Conservation (phyloP, 2,888 invertebrate genomes). For the Pseudococcus jackbeardsleyi region DNA sequence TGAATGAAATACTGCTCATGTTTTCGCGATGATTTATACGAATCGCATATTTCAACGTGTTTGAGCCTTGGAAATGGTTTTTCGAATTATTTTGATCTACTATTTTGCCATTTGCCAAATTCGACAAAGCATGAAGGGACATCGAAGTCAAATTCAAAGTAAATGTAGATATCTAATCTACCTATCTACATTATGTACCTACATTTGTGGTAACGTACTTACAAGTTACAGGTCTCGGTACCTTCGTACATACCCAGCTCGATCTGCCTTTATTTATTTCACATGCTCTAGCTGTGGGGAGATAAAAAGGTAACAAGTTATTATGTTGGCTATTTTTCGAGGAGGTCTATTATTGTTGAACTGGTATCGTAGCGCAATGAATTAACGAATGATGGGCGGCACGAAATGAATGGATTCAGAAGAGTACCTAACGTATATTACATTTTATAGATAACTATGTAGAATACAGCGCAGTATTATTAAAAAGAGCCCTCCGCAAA, state of each 20-base stretch:
- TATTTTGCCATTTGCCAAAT: too few species aligned
- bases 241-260: not conserved
- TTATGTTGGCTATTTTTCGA: constrained; percentile 55
- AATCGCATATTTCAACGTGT: too few species aligned
- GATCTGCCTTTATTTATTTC: not conserved
- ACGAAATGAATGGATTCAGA: constrained; percentile 36
- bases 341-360: constrained; percentile 58
- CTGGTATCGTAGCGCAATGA: constrained; percentile 47
- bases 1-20: too few species aligned
- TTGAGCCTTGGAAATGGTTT: too few species aligned
- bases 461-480: constrained; percentile 16
- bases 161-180: too few species aligned
- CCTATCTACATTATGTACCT: too few species aligned
- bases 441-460: constrained; percentile 21
- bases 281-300: not conserved
- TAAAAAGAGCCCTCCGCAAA: constrained; percentile 39
- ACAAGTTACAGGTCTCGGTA: not conserved
- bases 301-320: constrained; percentile 46
- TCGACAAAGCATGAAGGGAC: too few species aligned
- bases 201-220: not conserved
- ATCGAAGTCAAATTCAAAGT: too few species aligned
- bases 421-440: constrained; percentile 22
- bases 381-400: constrained; percentile 61
- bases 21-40: too few species aligned
- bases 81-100: too few species aligned